Base-by-base conservation (phyloP, 1,140 invertebrate species). In the Neuroterus valhalla region DNA sequence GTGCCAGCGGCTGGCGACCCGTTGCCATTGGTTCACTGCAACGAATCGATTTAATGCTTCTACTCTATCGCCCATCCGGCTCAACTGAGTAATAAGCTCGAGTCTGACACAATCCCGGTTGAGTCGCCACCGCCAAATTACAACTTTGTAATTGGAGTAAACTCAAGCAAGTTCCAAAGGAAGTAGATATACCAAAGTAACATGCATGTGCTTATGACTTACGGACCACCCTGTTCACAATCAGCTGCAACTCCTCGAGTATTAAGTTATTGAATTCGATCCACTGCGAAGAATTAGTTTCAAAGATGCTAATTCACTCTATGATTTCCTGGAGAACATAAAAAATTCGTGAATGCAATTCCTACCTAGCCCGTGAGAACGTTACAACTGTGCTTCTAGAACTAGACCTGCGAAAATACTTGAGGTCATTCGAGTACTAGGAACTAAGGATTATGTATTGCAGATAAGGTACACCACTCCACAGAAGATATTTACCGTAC, bases 61-160 rank as follows among this genome's bases (percentile, higher is more conserved):
- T 15, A 4, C 26, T 66, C 44, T 38, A 48, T 17, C 42, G 19
- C 21, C 19, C 31, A 12, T 42, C 42, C 43, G 50, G 50, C 62
- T 69, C n/a, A 67, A 72, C 48, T 62, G 71, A 50, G 71, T 74
- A 81, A 74, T 77, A 74, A 78, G 69, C 73, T 75, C 72, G 71
- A 81, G 77, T 77, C 75, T 78, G 71, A 78, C 75, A 78, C 77
- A 72, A 50, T 77, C 74, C 75, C 17, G 42, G 73, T 75, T 70
- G 68, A 75, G 6, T 10, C 6, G 31, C 31, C 31, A 38, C 31
- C 8, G 31, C 45, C 46, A 23, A 66, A 72, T 31, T 74, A 72
- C 66, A 80, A 80, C 79, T 78, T 80, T 72, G 77, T 80, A 78
- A 80, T 78, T 80, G 76, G 76, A 80, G 76, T 72, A 74, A 80